phyloP scores from a whole-genome alignment of 2,888 invertebrate species.

The Hypsopygia costalis region DNA sequence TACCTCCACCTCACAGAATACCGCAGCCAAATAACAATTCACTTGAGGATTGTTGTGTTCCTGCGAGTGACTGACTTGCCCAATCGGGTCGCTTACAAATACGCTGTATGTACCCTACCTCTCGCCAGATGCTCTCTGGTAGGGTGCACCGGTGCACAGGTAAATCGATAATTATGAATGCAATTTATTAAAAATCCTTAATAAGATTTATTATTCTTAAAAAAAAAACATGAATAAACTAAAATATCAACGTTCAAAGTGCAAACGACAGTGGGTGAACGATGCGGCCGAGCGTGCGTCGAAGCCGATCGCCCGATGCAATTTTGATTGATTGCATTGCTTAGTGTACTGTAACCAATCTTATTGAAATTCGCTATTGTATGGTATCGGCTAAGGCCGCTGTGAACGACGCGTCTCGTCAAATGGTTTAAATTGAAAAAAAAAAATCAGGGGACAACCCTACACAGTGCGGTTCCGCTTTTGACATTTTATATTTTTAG shows the following conservation, averaged over 20 bases:
- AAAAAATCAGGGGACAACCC: constrained; percentile 66
- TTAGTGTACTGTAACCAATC: constrained; percentile 80
- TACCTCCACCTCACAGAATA: too few relatives aligned
- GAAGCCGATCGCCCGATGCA: constrained; percentile 69
- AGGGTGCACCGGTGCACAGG: too few relatives aligned
- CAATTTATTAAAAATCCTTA: too few relatives aligned
- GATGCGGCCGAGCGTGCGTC: constrained; percentile 44
- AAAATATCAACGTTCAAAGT: constrained; percentile 3
- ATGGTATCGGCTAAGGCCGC: constrained; percentile 53
- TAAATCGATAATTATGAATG: too few relatives aligned
- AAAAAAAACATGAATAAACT: too few relatives aligned
- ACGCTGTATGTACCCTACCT: too few relatives aligned
- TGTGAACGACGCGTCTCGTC: constrained; percentile 72
- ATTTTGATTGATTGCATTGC: constrained; percentile 80
- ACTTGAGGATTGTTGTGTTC: too few relatives aligned
- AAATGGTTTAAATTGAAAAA: constrained; percentile 77
- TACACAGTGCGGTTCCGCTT: constrained; percentile 50
- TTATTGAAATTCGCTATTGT: constrained; percentile 76
- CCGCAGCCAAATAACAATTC: too few relatives aligned
- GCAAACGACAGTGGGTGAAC: constrained; percentile 35
- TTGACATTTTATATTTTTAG: constrained; percentile 72
- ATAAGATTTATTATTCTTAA: too few relatives aligned
- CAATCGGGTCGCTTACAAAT: too few relatives aligned
- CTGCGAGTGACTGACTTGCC: too few relatives aligned
- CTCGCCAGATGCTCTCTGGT: too few relatives aligned